A percentile compares a stretch with the other conserved stretches of the same genome.
phyloP scores from a whole-genome alignment of 2,113 vertebrate species.

The Protobothrops flavoviridis region DNA sequence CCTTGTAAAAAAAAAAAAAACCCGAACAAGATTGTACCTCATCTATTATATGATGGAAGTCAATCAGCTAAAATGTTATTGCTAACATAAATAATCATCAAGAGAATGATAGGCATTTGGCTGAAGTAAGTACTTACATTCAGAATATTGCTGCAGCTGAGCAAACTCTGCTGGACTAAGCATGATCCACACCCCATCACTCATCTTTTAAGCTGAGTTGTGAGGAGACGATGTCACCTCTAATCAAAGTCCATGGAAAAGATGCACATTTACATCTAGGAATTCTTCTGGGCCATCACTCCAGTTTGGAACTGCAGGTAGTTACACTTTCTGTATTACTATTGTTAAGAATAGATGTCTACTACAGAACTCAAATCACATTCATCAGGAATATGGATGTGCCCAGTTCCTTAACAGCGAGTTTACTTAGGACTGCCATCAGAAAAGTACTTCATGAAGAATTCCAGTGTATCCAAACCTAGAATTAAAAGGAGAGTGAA shows the following conservation, averaged over 20 bases:
- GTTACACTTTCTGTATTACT: background rate
- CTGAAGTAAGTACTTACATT: constrained; percentile 80
- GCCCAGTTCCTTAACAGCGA: background rate
- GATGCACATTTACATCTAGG: background rate
- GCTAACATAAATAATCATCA: background rate
- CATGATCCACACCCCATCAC: constrained; percentile 81
- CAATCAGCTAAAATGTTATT: background rate
- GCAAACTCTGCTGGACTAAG: constrained; percentile 87
- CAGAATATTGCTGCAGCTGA: constrained; percentile 91
- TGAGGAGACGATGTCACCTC: background rate
- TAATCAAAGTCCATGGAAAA: fast-evolving
- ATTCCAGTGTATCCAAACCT: constrained; percentile 34
- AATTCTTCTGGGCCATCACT: background rate
- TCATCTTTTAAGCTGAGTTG: constrained; percentile 72
- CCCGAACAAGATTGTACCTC: background rate
- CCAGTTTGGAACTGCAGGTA: fast-evolving
- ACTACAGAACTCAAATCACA: background rate
- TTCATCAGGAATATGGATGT: fast-evolving
- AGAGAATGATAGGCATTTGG: background rate
- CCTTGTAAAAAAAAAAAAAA: background rate
- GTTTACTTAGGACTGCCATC: background rate
- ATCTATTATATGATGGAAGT: background rate
- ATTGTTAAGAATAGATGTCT: background rate
- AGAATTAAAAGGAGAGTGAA: background rate
- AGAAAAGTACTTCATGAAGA: background rate